Evolutionary conservation across 1,140 invertebrate species (phyloP).

Genomic region (Papilio machaon): DNA sequence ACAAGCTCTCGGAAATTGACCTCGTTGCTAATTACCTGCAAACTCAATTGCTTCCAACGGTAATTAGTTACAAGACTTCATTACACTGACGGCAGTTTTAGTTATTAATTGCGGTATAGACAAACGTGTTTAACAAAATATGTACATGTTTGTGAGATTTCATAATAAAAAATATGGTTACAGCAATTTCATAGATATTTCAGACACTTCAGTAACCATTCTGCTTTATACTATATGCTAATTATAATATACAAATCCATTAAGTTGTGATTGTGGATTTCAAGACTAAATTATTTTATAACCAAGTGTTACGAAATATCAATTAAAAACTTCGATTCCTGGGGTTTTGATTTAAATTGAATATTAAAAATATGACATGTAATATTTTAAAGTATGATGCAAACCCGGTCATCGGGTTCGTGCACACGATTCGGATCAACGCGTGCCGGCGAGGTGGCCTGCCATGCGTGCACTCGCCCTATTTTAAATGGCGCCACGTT

Average conservation of each 20-base stretch:
- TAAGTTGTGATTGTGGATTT: too few relatives aligned
- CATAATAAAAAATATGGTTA: neutral
- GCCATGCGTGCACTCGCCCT: conserved; percentile 23
- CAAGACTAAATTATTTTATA: too few relatives aligned
- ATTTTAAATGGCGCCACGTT: conserved; percentile 19
- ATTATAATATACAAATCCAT: too few relatives aligned
- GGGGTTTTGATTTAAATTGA: neutral
- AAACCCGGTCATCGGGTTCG: neutral
- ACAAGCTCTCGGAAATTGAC: conserved; percentile 28
- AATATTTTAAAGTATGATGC: neutral
- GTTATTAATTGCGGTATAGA: conserved; percentile 28
- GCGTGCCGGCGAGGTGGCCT: neutral
- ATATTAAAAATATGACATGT: neutral
- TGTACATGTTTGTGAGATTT: neutral
- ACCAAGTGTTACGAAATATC: neutral
- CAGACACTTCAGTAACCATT: neutral
- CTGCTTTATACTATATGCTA: too few relatives aligned
- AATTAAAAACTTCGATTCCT: neutral
- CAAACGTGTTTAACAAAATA: neutral
- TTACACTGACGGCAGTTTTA: conserved; percentile 26
- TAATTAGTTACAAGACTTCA: conserved; percentile 37
- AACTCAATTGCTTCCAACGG: conserved; percentile 35
- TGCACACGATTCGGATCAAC: conserved; percentile 29
- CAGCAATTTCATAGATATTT: neutral
- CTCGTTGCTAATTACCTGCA: conserved; percentile 31